A percentile compares a stretch with the other conserved stretches of the same genome.
Conservation (phyloP, 1,140 invertebrate species). For the Drosophila truncata region DNA sequence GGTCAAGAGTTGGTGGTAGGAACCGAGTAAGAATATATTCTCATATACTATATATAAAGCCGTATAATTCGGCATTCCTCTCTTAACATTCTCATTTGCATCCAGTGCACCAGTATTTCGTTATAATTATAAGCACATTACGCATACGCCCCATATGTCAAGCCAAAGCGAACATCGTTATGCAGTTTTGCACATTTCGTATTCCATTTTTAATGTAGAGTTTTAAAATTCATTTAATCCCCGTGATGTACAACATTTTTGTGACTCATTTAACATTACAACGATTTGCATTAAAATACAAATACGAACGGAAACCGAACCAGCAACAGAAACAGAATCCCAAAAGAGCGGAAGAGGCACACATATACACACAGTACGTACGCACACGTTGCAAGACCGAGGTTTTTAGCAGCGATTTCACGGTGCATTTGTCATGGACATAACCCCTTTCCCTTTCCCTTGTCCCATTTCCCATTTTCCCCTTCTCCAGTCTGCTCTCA, state of each 20-base stretch:
- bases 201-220: constrained; percentile 41
- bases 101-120: constrained; percentile 38
- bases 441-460: constrained; percentile 15
- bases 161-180: constrained; percentile 52
- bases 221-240: constrained; percentile 72
- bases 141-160: constrained; percentile 47
- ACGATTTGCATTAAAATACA: constrained; percentile 67
- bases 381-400: constrained; percentile 10
- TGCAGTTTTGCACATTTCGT: constrained; percentile 57
- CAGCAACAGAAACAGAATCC: constrained; percentile 20
- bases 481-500: constrained; percentile 16
- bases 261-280: constrained; percentile 78
- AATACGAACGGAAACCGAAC: constrained; percentile 40
- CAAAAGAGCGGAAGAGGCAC: constrained; percentile 21
- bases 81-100: constrained; percentile 25
- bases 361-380: constrained; percentile 3
- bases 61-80: neutral
- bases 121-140: constrained; percentile 64
- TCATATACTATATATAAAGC: neutral
- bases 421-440: constrained; percentile 69
- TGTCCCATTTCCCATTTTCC: neutral
- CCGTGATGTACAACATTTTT: constrained; percentile 61
- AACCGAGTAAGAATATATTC: neutral
- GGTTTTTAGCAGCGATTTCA: constrained; percentile 68
- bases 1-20: constrained; percentile 85